A percentile compares a stretch with the other conserved stretches of the same genome.
Evolutionary conservation across 1,140 invertebrate genomes (phyloP).

Genomic region (Trachymyrmex septentrionalis): DNA sequence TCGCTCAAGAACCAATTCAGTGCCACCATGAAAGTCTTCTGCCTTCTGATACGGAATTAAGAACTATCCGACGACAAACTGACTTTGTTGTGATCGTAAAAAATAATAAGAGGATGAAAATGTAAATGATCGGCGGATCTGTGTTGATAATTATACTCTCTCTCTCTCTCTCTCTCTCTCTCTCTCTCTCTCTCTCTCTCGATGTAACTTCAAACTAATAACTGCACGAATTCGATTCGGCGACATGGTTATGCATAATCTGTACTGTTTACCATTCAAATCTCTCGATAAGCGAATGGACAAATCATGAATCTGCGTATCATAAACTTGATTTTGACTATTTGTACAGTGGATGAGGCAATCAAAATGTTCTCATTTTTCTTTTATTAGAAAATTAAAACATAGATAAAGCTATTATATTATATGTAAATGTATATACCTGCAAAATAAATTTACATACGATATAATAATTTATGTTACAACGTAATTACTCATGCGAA

Average conservation of each 20-base stretch:
- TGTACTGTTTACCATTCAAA: neutral
- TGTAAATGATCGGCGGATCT: conserved; percentile 70
- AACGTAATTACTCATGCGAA: neutral
- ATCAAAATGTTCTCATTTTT: conserved; percentile 9
- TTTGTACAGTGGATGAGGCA: neutral
- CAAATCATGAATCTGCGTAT: neutral
- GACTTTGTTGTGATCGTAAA: conserved; percentile 69
- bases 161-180: conserved; percentile 11
- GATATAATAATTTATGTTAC: neutral
- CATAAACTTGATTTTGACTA: conserved; percentile 1
- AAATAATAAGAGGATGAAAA: conserved; percentile 74
- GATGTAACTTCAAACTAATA: neutral
- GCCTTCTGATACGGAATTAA: conserved; percentile 21
- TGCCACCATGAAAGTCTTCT: conserved; percentile 41
- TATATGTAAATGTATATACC: neutral
- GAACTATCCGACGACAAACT: conserved; percentile 45
- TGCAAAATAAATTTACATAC: neutral
- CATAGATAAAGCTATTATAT: neutral
- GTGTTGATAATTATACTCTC: neutral
- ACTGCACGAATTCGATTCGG: neutral
- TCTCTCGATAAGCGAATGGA: neutral
- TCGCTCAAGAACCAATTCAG: conserved; percentile 29
- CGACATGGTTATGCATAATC: neutral
- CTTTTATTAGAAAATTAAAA: neutral
- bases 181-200: conserved; percentile 8